Evolutionary conservation across 2,888 invertebrate species (phyloP).

Genomic region (Aricia artaxerxes): DNA sequence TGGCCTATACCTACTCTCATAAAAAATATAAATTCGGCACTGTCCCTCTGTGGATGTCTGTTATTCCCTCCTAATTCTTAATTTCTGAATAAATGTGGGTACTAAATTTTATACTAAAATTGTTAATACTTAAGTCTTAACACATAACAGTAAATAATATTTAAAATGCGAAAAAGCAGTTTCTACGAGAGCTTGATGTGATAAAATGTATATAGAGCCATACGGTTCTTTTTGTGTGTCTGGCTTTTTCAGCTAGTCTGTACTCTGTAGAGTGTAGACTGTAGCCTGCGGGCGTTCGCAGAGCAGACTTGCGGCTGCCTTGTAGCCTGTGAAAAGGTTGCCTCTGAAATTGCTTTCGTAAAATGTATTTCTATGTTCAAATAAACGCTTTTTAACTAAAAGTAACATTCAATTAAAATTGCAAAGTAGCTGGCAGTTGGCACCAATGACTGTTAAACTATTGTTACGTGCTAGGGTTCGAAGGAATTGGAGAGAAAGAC

Average conservation of each 20-base stretch:
- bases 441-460: background rate
- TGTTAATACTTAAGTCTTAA: background rate
- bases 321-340: constrained; percentile 15
- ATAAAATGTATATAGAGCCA: background rate
- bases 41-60: no score
- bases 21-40: no score
- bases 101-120: background rate
- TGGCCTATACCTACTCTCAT: no score
- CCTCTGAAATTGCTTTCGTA: background rate
- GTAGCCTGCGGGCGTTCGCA: constrained; percentile 7
- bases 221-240: constrained; percentile 16
- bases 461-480: no score
- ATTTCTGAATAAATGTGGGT: no score
- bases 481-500: no score
- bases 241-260: constrained; percentile 24
- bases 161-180: background rate
- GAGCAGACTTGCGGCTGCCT: constrained; percentile 9
- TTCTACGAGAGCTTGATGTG: background rate
- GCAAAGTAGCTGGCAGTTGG: background rate
- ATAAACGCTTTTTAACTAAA: background rate
- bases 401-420: background rate
- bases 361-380: constrained; percentile 11
- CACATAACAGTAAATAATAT: background rate
- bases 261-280: no score
- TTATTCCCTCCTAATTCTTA: background rate